Evolutionary conservation across 1,140 invertebrate species (phyloP), one percentile per base, ranked within the genome.

Genomic region (Drosophila yakuba): DNA sequence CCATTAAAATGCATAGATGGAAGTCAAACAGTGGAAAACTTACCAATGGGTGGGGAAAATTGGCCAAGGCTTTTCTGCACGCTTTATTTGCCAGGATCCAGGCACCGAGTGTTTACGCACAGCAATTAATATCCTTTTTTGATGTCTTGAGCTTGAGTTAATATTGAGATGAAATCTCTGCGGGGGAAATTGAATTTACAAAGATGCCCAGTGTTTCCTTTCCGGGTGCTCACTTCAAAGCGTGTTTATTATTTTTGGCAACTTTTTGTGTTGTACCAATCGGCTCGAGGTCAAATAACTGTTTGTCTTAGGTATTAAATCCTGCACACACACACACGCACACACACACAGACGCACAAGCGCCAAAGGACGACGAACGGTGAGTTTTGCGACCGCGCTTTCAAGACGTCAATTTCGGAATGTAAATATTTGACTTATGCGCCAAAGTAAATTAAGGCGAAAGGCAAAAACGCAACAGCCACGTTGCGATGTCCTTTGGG

Each of bases 381-480:
- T 38, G 48, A 78, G 63, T 71, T 71, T 71, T 71, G 69, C 82
- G 76, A 91, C 90, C 80, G 84, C 73, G 74, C 82, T 81, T 68
- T 80, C 59, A 77, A 90, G 85, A 91, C 90, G 85, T 90, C 90
- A 91, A 91, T 88, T 91, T 91, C 66, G 72, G 80, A 91, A 91
- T 91, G 90, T 82, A 91, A 91, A 91, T 91, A 91, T 91, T 91
- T 91, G 82, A 90, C 76, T 84, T 91, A 91, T 91, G 90, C 74
- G 74, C 68, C 79, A 88, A 90, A 86, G 77, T 69, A 91, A 88
- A 81, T 90, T 90, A 80, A 86, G 78, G 76, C 72, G 75, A 86
- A 90, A 35, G 86, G 82, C 68, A 76, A 79, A 85, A 76, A 76
- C 54, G 72, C 51, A 56, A 57, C 25, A 64, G 41, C 43, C 55